Conservation (phyloP, 2,888 invertebrate genomes). For the Cremastobaeus sp. region DNA sequence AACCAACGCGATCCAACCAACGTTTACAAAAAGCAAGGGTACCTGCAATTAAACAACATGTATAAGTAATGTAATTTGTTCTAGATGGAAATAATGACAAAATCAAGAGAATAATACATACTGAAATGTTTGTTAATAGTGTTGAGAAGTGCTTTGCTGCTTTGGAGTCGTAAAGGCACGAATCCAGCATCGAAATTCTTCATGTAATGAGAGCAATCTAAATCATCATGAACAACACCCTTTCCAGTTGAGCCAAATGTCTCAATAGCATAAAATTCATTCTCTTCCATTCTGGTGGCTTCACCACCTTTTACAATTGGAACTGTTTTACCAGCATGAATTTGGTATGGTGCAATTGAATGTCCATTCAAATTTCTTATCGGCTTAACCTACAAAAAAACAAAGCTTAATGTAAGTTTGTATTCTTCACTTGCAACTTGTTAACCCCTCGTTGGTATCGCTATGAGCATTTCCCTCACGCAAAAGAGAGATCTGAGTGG, state of each 20-base stretch:
- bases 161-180: conserved; percentile 93
- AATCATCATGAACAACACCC: conserved; percentile 97
- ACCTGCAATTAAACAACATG: conserved; percentile 63
- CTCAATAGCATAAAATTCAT: conserved; percentile 99
- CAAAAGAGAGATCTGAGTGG: no score
- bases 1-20: conserved; percentile 98
- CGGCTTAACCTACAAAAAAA: conserved; percentile 85
- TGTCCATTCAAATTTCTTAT: conserved; percentile 99
- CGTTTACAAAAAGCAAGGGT: conserved; percentile 99
- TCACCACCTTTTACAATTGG: conserved; percentile 99
- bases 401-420: not conserved
- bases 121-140: conserved; percentile 98
- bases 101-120: conserved; percentile 59
- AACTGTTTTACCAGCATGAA: conserved; percentile 98
- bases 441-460: not conserved
- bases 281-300: conserved; percentile 98
- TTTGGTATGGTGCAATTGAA: conserved; percentile 99
- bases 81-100: no score
- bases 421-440: not conserved
- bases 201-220: conserved; percentile 99
- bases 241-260: conserved; percentile 99
- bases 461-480: no score
- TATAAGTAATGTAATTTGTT: conserved; percentile 16
- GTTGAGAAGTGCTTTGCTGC: conserved; percentile 94
- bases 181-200: conserved; percentile 97